Conservation (phyloP, 1,140 invertebrate species). For the Palaemon carinicauda region DNA sequence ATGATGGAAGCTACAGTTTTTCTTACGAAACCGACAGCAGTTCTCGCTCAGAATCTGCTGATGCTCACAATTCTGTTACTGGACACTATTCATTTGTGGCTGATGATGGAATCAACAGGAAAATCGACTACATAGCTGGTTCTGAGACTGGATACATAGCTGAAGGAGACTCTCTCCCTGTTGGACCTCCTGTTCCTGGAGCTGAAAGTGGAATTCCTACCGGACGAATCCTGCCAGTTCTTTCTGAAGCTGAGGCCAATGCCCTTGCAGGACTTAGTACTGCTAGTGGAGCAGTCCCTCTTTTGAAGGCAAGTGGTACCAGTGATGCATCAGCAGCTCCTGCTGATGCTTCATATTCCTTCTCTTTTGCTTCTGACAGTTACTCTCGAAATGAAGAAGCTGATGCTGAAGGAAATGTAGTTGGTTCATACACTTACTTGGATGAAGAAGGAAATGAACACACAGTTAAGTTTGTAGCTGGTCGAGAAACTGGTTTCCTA, state of each 20-base stretch:
- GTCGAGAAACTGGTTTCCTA: not conserved
- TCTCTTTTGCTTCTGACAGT: constrained; percentile 53
- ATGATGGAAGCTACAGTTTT: not conserved
- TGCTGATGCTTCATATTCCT: constrained; percentile 52
- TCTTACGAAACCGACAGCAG: not conserved
- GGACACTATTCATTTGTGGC: not conserved
- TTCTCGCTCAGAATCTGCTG: not conserved
- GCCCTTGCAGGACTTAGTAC: too few relatives aligned
- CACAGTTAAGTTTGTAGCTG: constrained; percentile 36
- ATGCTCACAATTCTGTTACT: not conserved
- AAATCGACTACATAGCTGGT: not conserved
- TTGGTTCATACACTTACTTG: constrained; percentile 63
- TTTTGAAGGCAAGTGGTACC: too few relatives aligned
- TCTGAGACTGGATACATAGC: not conserved
- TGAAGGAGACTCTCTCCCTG: not conserved
- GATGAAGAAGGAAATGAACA: constrained; percentile 61
- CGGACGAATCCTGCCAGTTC: too few relatives aligned
- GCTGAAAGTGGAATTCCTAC: too few relatives aligned
- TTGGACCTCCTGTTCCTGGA: not conserved
- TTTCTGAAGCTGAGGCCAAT: too few relatives aligned
- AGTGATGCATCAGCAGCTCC: too few relatives aligned
- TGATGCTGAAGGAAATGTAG: constrained; percentile 60
- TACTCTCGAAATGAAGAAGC: constrained; percentile 54
- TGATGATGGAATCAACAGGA: not conserved
- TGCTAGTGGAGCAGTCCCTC: too few relatives aligned